phyloP scores from a whole-genome alignment of 2,888 invertebrate genomes.

The Portevinia maculata region DNA sequence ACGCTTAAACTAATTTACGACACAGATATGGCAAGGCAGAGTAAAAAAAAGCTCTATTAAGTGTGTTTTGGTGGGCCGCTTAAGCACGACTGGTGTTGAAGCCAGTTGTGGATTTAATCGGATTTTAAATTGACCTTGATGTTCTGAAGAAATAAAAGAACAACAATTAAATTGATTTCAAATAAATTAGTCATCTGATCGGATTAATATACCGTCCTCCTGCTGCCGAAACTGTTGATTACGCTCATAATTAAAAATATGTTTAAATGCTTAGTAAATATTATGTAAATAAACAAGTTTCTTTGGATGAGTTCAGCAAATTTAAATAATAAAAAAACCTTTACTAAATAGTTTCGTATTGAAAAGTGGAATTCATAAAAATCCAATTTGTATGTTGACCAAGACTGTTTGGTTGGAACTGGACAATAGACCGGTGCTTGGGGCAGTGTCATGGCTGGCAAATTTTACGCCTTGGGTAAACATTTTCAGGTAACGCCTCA shows the following conservation, averaged over 20 bases:
- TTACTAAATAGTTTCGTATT: too few relatives aligned
- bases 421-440: too few relatives aligned
- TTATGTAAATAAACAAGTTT: conserved; percentile 10
- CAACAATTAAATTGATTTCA: conserved; percentile 9
- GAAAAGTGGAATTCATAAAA: not conserved
- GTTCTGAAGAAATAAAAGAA: not conserved
- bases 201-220: conserved; percentile 12
- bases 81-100: conserved; percentile 14
- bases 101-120: conserved; percentile 21
- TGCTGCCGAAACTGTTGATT: conserved; percentile 4
- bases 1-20: conserved; percentile 48
- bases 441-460: too few relatives aligned
- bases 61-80: conserved; percentile 19
- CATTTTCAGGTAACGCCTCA: too few relatives aligned
- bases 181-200: conserved; percentile 18
- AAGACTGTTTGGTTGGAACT: too few relatives aligned
- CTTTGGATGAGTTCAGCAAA: not conserved
- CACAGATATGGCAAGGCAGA: not conserved
- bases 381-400: too few relatives aligned
- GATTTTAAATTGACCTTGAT: conserved; percentile 37
- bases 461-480: too few relatives aligned
- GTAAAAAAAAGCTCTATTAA: conserved; percentile 11
- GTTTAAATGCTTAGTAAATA: conserved; percentile 12
- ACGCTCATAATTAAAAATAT: conserved; percentile 16
- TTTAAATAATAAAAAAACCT: conserved; percentile 19